Percentiles rank a stretch among this genome's conserved stretches.
Evolutionary conservation across 2,888 invertebrate species (phyloP).

Genomic region (Sminthurides aquaticus): DNA sequence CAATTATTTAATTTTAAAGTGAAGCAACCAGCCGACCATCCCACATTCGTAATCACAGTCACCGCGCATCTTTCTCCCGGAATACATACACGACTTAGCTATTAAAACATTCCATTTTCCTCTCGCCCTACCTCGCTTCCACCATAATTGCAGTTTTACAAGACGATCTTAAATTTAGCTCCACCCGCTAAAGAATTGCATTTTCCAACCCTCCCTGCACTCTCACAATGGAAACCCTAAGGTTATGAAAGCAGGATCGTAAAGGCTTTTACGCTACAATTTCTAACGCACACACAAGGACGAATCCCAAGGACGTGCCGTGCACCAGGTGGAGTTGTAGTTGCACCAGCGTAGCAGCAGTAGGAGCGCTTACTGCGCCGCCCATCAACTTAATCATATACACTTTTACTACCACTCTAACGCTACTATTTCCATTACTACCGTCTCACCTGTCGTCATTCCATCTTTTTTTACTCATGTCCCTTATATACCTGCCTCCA

Average conservation of each 20-base stretch:
- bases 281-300: not conserved
- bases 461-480: too few species aligned
- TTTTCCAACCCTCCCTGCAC: not conserved
- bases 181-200: not conserved
- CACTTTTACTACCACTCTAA: too few species aligned
- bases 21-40: too few species aligned
- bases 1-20: not conserved
- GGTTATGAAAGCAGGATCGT: not conserved
- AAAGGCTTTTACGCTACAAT: not conserved
- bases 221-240: not conserved
- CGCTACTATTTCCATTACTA: not conserved
- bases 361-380: too few species aligned
- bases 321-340: too few species aligned
- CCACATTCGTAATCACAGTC: not conserved
- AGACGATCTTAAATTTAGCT: not conserved
- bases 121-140: not conserved
- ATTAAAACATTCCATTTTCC: too few species aligned
- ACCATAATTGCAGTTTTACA: not conserved
- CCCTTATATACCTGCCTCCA: too few species aligned
- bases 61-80: not conserved
- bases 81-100: too few species aligned
- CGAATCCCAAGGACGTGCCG: not conserved
- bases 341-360: too few species aligned
- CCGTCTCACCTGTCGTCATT: too few species aligned
- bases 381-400: too few species aligned